phyloP scores from a whole-genome alignment of 2,797 vertebrate genomes.

The Hephaestus fuliginosus region DNA sequence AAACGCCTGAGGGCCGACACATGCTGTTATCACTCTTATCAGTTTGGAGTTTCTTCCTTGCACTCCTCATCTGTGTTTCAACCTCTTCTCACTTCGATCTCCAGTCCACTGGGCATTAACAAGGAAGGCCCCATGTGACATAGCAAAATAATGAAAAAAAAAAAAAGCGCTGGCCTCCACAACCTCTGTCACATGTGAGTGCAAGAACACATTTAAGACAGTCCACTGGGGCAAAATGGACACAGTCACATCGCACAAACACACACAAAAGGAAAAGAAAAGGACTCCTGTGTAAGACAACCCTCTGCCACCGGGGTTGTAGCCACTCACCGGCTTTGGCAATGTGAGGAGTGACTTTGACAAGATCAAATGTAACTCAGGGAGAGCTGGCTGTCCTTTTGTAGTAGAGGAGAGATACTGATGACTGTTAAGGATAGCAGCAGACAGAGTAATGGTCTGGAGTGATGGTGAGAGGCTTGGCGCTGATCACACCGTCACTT shows the following conservation, averaged over 20 bases:
- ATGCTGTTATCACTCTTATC: conserved; percentile 12
- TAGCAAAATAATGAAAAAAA: conserved; percentile 26
- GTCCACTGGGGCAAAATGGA: conserved; percentile 26
- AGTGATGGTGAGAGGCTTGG: conserved; percentile 60
- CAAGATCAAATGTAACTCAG: conserved; percentile 66
- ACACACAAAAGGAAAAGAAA: neutral
- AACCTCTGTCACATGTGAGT: conserved; percentile 22
- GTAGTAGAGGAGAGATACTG: conserved; percentile 64
- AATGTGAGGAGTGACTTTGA: conserved; percentile 71
- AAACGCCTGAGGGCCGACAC: conserved; percentile 16
- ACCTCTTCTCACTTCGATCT: conserved; percentile 16
- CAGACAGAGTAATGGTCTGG: conserved; percentile 69
- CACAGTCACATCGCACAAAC: conserved; percentile 9
- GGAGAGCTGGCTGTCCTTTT: conserved; percentile 68
- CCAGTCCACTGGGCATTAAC: conserved; percentile 16
- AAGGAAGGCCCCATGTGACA: conserved; percentile 16
- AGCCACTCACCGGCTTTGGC: conserved; percentile 39
- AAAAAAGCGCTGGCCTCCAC: conserved; percentile 23
- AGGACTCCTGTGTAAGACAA: conserved; percentile 28
- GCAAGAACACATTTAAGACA: conserved; percentile 30
- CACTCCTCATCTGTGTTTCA: conserved; percentile 10
- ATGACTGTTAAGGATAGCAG: conserved; percentile 64
- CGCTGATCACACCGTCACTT: conserved; percentile 65
- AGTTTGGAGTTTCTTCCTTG: conserved; percentile 6
- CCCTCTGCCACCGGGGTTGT: conserved; percentile 37